Conservation (phyloP, 2,113 vertebrate genomes). For the Notarius quadriscutis region DNA sequence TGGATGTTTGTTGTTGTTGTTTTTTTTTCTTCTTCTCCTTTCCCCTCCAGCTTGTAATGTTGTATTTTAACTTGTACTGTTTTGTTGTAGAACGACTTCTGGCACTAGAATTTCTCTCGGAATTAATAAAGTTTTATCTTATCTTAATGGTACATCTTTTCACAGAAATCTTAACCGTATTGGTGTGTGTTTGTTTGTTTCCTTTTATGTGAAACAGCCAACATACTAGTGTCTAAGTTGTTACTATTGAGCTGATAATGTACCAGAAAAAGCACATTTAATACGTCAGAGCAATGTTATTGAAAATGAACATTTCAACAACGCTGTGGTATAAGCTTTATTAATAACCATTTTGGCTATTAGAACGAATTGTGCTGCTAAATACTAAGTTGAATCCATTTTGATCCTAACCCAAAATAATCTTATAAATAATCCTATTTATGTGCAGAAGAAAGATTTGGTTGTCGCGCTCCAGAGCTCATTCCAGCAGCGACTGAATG, state of each 20-base stretch:
- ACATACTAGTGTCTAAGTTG: background rate
- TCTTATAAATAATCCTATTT: background rate
- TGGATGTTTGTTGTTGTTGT: too few relatives aligned
- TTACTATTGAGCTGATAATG: background rate
- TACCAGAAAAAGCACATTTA: background rate
- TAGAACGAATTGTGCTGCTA: background rate
- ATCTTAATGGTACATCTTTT: background rate
- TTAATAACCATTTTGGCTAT: background rate
- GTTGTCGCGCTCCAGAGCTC: slow-evolving; percentile 44
- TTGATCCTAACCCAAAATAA: background rate
- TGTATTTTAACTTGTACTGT: too few relatives aligned
- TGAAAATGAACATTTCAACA: background rate
- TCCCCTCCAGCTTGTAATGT: too few relatives aligned
- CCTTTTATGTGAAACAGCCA: background rate
- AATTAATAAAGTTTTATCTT: too few relatives aligned
- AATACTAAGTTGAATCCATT: background rate
- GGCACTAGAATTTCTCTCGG: too few relatives aligned
- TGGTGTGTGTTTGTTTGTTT: background rate
- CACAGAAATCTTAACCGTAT: background rate
- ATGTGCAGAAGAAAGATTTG: slow-evolving; percentile 33
- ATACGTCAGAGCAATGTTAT: background rate
- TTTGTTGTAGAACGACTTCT: too few relatives aligned
- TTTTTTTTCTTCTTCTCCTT: too few relatives aligned
- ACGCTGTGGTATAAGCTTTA: background rate
- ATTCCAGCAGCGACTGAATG: slow-evolving; percentile 49